Conservation (phyloP, 2,113 vertebrate genomes). For the Mirza zaza region DNA sequence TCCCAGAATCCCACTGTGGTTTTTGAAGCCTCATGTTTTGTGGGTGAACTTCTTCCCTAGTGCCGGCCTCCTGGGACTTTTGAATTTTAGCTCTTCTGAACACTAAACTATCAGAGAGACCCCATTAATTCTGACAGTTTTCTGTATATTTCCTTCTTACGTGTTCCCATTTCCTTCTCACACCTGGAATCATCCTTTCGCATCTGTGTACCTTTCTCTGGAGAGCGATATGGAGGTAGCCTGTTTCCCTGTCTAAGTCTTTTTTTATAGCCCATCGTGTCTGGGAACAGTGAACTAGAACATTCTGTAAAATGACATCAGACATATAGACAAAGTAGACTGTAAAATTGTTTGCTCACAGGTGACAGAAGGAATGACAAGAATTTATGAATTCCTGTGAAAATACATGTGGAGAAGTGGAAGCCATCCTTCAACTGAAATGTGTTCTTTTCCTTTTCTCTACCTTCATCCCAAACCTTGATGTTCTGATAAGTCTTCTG, state of each 20-base stretch:
- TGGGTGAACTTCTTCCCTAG: neutral
- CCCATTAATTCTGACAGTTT: neutral
- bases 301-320: neutral
- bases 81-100: neutral
- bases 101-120: neutral
- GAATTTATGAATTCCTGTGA: neutral
- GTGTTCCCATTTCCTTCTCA: neutral
- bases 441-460: neutral
- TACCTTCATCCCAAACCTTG: neutral
- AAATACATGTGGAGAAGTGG: neutral
- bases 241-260: neutral
- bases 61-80: neutral
- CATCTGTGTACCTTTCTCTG: neutral
- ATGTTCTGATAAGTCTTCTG: neutral
- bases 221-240: neutral
- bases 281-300: neutral
- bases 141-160: neutral
- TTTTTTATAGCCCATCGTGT: neutral
- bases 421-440: neutral
- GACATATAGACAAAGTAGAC: neutral
- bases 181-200: neutral
- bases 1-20: neutral
- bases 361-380: constrained; percentile 12
- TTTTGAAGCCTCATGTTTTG: neutral
- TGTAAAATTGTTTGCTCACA: neutral